Conservation (phyloP, 2,113 vertebrate species). For the Austrofundulus limnaeus region DNA sequence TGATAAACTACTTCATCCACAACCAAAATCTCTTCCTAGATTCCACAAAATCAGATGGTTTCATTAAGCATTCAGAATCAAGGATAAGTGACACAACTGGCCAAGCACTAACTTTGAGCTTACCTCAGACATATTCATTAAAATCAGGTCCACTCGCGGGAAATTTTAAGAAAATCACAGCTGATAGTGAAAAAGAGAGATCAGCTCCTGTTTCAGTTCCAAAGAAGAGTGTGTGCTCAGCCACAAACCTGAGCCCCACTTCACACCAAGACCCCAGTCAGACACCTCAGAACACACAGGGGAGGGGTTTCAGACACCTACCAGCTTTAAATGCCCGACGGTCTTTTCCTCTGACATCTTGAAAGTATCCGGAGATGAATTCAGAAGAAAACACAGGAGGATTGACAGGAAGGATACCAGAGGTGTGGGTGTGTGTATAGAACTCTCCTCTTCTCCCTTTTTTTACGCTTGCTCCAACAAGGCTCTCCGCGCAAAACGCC, state of each 20-base stretch:
- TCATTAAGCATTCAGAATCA: neutral
- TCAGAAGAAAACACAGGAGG: conserved; percentile 33
- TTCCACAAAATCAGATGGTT: neutral
- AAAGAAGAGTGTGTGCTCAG: conserved; percentile 20
- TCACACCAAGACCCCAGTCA: conserved; percentile 27
- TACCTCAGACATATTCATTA: conserved; percentile 35
- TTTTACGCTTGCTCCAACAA: conserved; percentile 18
- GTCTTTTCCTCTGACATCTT: conserved; percentile 80
- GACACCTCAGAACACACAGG: conserved; percentile 32
- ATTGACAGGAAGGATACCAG: neutral
- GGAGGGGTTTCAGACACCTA: conserved; percentile 72
- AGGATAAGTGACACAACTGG: neutral
- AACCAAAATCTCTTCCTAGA: neutral
- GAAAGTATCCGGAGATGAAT: conserved; percentile 65
- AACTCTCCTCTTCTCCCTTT: conserved; percentile 11
- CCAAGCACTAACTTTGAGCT: conserved; percentile 32
- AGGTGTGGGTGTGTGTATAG: neutral
- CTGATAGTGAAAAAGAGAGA: conserved; percentile 7
- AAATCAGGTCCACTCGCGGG: conserved; percentile 21
- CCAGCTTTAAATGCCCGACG: conserved; percentile 78
- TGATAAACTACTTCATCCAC: neutral
- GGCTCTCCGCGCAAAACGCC: conserved; percentile 22
- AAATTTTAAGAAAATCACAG: conserved; percentile 41
- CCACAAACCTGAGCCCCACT: conserved; percentile 28
- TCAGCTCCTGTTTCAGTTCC: conserved; percentile 26